Evolutionary conservation across 2,797 vertebrate species (phyloP).

Genomic region (Danio albolineatus): DNA sequence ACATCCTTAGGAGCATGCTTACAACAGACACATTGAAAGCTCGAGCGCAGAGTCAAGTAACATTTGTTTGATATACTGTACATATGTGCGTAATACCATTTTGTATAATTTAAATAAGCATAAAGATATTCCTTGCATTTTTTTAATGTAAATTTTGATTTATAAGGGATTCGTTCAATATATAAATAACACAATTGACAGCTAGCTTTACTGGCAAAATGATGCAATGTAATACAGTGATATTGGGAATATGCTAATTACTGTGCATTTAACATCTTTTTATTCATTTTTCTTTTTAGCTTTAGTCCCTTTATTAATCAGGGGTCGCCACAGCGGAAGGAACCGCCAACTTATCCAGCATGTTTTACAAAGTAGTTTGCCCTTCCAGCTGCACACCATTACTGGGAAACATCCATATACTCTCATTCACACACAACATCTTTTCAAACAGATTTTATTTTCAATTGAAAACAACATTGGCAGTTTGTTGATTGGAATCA

Average conservation of each 20-base stretch:
- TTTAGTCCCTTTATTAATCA: too few species aligned
- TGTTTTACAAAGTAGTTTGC: too few species aligned
- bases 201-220: not conserved
- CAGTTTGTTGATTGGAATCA: not conserved
- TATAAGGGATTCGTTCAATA: not conserved
- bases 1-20: not conserved
- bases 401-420: too few species aligned
- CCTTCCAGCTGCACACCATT: too few species aligned
- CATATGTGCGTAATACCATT: not conserved
- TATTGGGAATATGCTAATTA: not conserved
- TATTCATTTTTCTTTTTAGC: too few species aligned
- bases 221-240: too few species aligned
- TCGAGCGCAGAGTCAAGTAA: not conserved
- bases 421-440: too few species aligned
- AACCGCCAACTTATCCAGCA: too few species aligned
- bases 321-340: too few species aligned
- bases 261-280: not conserved
- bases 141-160: not conserved
- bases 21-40: constrained; percentile 1
- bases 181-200: too few species aligned
- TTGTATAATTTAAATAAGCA: not conserved
- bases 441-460: not conserved
- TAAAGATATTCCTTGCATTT: not conserved
- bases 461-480: not conserved
- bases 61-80: not conserved